Evolutionary conservation across 2,797 vertebrate genomes (phyloP), one percentile per base, ranked within the genome.

Genomic region (Onychomys arenicola): DNA sequence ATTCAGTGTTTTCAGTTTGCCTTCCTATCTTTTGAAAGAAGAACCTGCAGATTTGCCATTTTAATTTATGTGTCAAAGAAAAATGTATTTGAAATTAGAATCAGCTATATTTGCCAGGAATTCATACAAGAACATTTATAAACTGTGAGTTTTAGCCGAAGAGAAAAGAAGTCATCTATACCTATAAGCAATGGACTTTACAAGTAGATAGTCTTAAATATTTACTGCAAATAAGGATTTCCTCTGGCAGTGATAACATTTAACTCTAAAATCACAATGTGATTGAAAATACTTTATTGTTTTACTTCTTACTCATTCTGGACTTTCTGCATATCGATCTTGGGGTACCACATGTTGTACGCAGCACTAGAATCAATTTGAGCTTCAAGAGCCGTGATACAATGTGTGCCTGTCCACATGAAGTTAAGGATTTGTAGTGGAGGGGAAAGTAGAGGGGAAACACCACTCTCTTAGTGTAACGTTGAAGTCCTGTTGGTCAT

Each of bases 1-100:
- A 80, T 94, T 97, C 81, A 90, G 25, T 92, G 32, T 92, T 91
- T 94, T 89, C 32, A 91, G 29, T 92, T 95, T 81, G 63, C 90
- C 93, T 90, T 85, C 84, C 43, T 55, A 78, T 21, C 75, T 90
- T 81, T n/a, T 55, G 57, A 93, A 95, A 96, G 46, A 55, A 91
- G 11, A 75, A 89, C 87, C 63, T 89, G 77, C 32, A 61, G 1
- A 61, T 75, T 93, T 96, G 46, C 34, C 40, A 92, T 90, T 94
- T 55, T 55, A 46, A 57, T 77, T 88, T 13, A 57, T 69, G n/a
- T 49, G 34, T 92, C 63, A 55, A 94, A 57, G 78, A 83, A 21
- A 87, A 63, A 12, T 57, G 0, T 88, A 57, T 92, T 77, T 61
- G 69, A 95, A 80, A 89, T 78, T 73, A 89, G 90, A 95, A 57